Conservation (phyloP, 2,888 invertebrate species). For the Tetragonula carbonaria region DNA sequence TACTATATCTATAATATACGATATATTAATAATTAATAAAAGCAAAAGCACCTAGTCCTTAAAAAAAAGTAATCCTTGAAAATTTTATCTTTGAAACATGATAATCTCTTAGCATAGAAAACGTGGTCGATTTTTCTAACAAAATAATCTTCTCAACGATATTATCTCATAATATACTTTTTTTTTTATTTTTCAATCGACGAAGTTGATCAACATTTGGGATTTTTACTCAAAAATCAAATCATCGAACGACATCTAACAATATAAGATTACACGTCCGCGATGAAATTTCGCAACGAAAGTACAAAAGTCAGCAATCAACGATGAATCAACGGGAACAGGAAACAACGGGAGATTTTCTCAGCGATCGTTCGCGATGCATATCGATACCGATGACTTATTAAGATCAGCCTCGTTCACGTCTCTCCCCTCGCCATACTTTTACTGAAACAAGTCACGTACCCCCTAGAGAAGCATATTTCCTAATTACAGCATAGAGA, state of each 20-base stretch:
- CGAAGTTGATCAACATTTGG: background rate
- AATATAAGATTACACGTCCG: background rate
- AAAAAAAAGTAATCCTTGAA: too few species aligned
- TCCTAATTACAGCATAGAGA: conserved; percentile 55
- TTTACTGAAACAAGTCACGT: conserved; percentile 39
- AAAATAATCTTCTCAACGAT: too few species aligned
- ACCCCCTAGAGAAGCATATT: conserved; percentile 25
- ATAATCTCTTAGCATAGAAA: too few species aligned
- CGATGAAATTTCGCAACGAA: background rate
- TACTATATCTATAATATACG: too few species aligned
- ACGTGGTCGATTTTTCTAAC: too few species aligned
- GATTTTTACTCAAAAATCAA: background rate
- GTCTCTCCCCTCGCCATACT: background rate
- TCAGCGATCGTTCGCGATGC: background rate
- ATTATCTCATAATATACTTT: background rate
- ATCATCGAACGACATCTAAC: background rate
- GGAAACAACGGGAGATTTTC: background rate
- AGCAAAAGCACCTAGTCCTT: background rate
- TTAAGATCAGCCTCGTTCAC: conserved; percentile 29
- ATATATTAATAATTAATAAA: background rate
- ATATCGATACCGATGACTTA: background rate
- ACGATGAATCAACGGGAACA: background rate
- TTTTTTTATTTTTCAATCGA: background rate
- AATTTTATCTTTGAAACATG: too few species aligned
- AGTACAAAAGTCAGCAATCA: background rate